Conservation (phyloP, 1,140 invertebrate species). For the Belonocnema kinseyi region DNA sequence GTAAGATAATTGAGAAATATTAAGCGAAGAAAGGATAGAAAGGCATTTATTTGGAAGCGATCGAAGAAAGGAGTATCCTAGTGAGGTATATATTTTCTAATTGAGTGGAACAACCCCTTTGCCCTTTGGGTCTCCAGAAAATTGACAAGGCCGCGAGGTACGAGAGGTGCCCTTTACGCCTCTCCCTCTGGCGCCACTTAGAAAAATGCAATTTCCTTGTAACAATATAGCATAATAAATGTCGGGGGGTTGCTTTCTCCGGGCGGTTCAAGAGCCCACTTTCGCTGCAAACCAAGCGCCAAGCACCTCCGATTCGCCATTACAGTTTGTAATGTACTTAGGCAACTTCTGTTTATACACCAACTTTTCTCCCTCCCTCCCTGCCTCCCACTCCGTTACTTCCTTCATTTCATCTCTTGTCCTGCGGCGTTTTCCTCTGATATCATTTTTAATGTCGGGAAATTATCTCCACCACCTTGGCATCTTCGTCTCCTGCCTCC, state of each 20-base stretch:
- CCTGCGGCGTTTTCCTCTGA: slow-evolving; percentile 66
- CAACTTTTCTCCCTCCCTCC: slow-evolving; percentile 66
- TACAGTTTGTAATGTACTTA: slow-evolving; percentile 76
- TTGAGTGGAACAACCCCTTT: slow-evolving; percentile 25
- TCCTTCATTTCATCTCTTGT: slow-evolving; percentile 63
- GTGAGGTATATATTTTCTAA: slow-evolving; percentile 16
- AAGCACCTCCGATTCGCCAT: slow-evolving; percentile 69
- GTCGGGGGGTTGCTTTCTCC: slow-evolving; percentile 58
- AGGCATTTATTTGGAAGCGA: neutral
- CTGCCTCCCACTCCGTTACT: slow-evolving; percentile 10
- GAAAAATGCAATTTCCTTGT: slow-evolving; percentile 74
- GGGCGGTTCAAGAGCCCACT: slow-evolving; percentile 58
- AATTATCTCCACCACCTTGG: slow-evolving; percentile 67
- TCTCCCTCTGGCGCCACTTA: slow-evolving; percentile 57
- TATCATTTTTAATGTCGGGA: slow-evolving; percentile 73
- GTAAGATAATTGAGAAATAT: too few species aligned
- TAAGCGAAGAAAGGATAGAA: neutral
- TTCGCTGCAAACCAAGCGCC: slow-evolving; percentile 47
- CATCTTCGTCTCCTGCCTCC: slow-evolving; percentile 13
- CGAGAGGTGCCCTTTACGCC: slow-evolving; percentile 16
- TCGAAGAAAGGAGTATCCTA: neutral
- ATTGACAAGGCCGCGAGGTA: slow-evolving; percentile 46
- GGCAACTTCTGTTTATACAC: slow-evolving; percentile 76
- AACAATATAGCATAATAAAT: slow-evolving; percentile 75
- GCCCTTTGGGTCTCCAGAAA: too few species aligned